phyloP scores from a whole-genome alignment of 2,888 invertebrate genomes.

The Eristalis intricaria region DNA sequence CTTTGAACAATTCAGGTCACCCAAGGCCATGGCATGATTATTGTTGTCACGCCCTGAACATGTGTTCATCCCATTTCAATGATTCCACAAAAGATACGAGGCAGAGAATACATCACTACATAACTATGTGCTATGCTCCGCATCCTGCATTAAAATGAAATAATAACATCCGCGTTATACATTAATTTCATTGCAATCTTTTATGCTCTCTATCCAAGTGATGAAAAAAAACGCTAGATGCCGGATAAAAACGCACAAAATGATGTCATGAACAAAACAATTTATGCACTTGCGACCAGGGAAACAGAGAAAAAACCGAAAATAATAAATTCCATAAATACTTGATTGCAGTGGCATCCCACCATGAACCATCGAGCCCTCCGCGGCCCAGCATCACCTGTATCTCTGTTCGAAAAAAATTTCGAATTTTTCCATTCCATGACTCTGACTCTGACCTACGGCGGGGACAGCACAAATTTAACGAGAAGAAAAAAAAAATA shows the following conservation, averaged over 20 bases:
- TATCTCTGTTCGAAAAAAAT: slow-evolving; percentile 25
- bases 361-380: not conserved
- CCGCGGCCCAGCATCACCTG: slow-evolving; percentile 20
- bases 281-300: slow-evolving; percentile 17
- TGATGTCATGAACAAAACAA: slow-evolving; percentile 31
- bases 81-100: not conserved
- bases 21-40: not conserved
- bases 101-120: not conserved
- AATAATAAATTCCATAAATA: slow-evolving; percentile 64
- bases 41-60: not conserved
- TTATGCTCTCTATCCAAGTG: not conserved
- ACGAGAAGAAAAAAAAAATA: not conserved
- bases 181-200: slow-evolving; percentile 23
- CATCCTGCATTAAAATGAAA: not conserved
- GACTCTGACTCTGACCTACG: not conserved
- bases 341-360: slow-evolving; percentile 36
- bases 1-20: not conserved
- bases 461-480: not conserved
- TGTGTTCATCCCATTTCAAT: not conserved
- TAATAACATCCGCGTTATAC: not conserved
- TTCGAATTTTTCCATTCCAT: slow-evolving; percentile 9
- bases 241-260: slow-evolving; percentile 12
- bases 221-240: not conserved
- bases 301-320: not conserved
- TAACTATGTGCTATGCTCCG: not conserved